Evolutionary conservation across 2,888 invertebrate species (phyloP), one percentile per base, ranked within the genome.

Genomic region (Rhopalosiphum nymphaeae): DNA sequence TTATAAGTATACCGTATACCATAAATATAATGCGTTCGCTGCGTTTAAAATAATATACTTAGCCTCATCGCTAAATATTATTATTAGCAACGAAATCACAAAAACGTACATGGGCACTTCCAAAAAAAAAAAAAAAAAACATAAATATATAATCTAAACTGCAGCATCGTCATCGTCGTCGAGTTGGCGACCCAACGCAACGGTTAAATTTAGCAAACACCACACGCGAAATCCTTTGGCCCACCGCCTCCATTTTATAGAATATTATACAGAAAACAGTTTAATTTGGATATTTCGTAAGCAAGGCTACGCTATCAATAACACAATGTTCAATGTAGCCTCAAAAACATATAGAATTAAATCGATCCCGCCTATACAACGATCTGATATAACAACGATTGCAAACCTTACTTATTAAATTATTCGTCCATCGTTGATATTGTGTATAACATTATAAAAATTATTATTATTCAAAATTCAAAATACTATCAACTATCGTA

Each of bases 171-270:
- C 67, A 7, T 7, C 85, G 49, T n/a, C 91, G 49, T 49, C 49
- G 49, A 49, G 86, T 86, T 92, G 91, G 91, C 91, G 57, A 46
- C 86, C 13, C 49, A 49, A 29, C 21, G 67, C 49, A 10, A 53
- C 67, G 88, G 88, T 92, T 92, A 92, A 92, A 92, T 92, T 92
- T 92, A 92, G 88, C 92, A 44, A 86, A 46, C 53, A n/a, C 29
- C 86, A 85, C 44, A 1, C 85, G 91, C 91, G 26, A 91, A 67
- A 91, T 84, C 29, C n/a, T 86, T 36, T 89, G 89, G 89, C 89
- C 89, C 26, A 42, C 44, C 89, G 16, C 25, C 57, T 53, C 10
- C n/a, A 49, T 42, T 44, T 13, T 89, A 61, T 67, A 53, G 21
- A 89, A 61, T 61, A 89, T 29, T 26, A 49, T n/a, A 88, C 44